These are phyloP conservation scores for Mugil cephalus DNA, from an alignment of 2,113 vertebrate species.

Conservation along the genomic window DNA sequence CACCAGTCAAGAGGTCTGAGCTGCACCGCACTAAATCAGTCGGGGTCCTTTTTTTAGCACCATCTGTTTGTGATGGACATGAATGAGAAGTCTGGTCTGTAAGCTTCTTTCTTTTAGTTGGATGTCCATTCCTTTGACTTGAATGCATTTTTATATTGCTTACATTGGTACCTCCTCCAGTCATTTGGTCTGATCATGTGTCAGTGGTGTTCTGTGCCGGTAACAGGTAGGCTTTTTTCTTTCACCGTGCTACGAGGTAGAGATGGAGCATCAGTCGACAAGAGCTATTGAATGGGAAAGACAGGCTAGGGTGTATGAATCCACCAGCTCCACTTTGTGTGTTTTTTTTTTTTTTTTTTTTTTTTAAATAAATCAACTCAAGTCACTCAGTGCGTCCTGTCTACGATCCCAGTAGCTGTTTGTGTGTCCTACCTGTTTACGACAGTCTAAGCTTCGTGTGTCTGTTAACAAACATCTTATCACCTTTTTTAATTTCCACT, in stretches of 20 bases:
- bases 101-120: conserved; percentile 93
- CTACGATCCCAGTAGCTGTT: conserved; percentile 76
- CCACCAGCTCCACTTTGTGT: conserved; percentile 74
- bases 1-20: conserved; percentile 64
- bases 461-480: conserved; percentile 80
- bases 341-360: conserved; percentile 76
- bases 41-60: conserved; percentile 86
- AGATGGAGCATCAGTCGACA: conserved; percentile 79
- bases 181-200: conserved; percentile 90
- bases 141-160: conserved; percentile 99
- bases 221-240: conserved; percentile 81
- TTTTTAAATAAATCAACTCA: conserved; percentile 75
- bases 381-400: conserved; percentile 83
- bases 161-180: conserved; percentile 90
- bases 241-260: conserved; percentile 73
- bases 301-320: conserved; percentile 77
- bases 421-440: conserved; percentile 64
- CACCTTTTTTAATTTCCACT: conserved; percentile 80
- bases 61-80: conserved; percentile 96
- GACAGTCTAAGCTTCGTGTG: conserved; percentile 70
- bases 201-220: conserved; percentile 93
- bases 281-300: conserved; percentile 69
- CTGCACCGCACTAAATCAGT: conserved; percentile 75
- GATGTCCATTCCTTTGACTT: conserved; percentile 93
- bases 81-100: conserved; percentile 88